Evolutionary conservation across 2,113 vertebrate genomes (phyloP).

Genomic region (Lampris incognitus): DNA sequence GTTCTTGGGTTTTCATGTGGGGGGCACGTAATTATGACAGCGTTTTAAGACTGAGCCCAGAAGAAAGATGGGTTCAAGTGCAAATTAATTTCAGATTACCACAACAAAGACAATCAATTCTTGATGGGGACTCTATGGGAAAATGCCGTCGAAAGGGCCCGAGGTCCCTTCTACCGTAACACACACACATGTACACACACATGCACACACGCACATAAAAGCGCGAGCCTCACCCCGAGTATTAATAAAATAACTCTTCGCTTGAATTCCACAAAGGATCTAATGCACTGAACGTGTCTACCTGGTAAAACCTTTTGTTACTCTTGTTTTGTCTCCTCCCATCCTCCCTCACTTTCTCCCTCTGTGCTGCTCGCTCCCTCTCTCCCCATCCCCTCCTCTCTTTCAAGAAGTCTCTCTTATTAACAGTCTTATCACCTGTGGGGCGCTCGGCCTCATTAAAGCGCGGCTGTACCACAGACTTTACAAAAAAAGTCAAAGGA

Average conservation of each 20-base stretch:
- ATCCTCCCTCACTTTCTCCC: slow-evolving; percentile 3
- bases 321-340: slow-evolving; percentile 11
- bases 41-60: slow-evolving; percentile 95
- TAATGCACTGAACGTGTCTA: slow-evolving; percentile 82
- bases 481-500: slow-evolving; percentile 66
- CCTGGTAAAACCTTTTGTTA: slow-evolving; percentile 66
- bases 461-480: slow-evolving; percentile 64
- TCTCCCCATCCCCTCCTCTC: slow-evolving; percentile 32
- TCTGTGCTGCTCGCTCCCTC: slow-evolving; percentile 9
- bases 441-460: slow-evolving; percentile 75
- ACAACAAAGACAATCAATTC: slow-evolving; percentile 97
- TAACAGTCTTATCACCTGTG: slow-evolving; percentile 73
- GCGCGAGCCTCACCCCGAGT: slow-evolving; percentile 73
- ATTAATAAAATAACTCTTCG: slow-evolving; percentile 87
- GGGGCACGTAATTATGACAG: slow-evolving; percentile 91
- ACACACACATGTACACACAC: slow-evolving; percentile 16
- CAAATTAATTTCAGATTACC: slow-evolving; percentile 99
- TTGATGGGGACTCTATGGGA: slow-evolving; percentile 87
- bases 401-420: slow-evolving; percentile 76
- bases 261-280: slow-evolving; percentile 91
- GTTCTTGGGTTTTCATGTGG: slow-evolving; percentile 90
- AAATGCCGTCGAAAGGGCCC: slow-evolving; percentile 90
- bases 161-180: slow-evolving; percentile 75
- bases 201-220: slow-evolving; percentile 1
- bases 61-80: slow-evolving; percentile 99